Evolutionary conservation across 2,797 vertebrate species (phyloP), one percentile per base, ranked within the genome.

Genomic region (Galagoides demidoff): DNA sequence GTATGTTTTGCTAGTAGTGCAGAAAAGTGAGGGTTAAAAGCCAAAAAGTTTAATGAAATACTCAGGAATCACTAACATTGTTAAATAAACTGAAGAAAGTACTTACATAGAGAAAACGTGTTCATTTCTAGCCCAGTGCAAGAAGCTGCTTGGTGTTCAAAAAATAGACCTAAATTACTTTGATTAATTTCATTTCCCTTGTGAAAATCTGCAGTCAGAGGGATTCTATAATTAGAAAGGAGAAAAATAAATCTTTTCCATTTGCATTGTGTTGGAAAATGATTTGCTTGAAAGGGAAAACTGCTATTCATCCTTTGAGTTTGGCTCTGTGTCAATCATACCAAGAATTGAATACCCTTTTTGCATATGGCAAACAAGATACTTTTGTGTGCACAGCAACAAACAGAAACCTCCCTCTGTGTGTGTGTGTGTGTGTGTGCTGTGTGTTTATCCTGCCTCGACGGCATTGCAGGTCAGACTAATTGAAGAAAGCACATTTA

Each of bases 401-500:
- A 96, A 92, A 95, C 22, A 98, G 79, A 97, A 96, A 66, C 31
- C 20, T 37, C 34, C 1, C 93, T 77, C 87, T 97, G 84, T 52
- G 7, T 45, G 2, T 64, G 6, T 78, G 39, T 34, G 25, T 81
- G n/a, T 84, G 8, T 39, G 27, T 73, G 39, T 52, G 39, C 49
- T 16, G 49, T 39, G 31, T 29, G 7, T 76, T 39, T 95, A 84
- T 97, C 23, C 43, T 90, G 90, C 85, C 77, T 22, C 82, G 4
- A 95, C 64, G 92, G 90, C 88, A 96, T 92, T 96, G 86, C n/a
- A 97, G 59, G 77, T 96, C 37, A 96, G 96, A 85, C 25, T 96
- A 85, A 92, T 71, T 90, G 83, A 97, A 98, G 96, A 98, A 98
- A 89, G 73, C 25, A 96, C 96, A 79, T 73, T 97, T 91, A 49